These are phyloP conservation scores for Hafferia zeledoni DNA, from an alignment of 2,797 vertebrate genomes.

Conservation along the genomic window DNA sequence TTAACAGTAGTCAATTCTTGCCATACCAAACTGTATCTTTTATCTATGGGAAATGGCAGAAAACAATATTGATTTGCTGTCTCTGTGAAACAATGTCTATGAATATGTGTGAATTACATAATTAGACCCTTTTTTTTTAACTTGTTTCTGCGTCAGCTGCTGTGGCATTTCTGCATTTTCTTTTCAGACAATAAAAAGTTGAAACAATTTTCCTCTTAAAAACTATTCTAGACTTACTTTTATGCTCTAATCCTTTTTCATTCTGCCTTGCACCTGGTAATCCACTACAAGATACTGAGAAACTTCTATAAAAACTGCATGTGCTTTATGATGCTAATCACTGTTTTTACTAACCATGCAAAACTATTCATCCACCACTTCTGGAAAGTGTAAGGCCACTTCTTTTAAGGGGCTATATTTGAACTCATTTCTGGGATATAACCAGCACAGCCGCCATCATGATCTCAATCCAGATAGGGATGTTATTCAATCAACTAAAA, in stretches of 20 bases:
- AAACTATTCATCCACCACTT: neutral
- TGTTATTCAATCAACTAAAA: neutral
- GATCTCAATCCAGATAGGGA: constrained; percentile 4
- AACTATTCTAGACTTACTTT: neutral
- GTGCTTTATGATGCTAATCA: neutral
- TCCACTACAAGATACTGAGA: neutral
- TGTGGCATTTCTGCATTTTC: constrained; percentile 26
- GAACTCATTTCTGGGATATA: neutral
- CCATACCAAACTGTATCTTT: neutral
- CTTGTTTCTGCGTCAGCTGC: constrained; percentile 21
- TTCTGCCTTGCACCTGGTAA: constrained; percentile 24
- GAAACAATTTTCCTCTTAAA: constrained; percentile 2
- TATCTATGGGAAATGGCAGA: neutral
- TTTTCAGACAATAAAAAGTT: constrained; percentile 31
- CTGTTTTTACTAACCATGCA: neutral
- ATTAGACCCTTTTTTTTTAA: neutral
- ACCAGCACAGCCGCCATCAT: neutral
- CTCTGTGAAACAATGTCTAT: neutral
- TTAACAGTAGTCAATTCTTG: neutral
- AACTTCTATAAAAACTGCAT: neutral
- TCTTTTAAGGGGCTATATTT: constrained; percentile 3
- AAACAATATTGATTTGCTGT: constrained; percentile 6
- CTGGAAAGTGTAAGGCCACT: neutral
- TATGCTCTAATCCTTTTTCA: neutral
- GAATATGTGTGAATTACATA: neutral